A percentile compares a stretch with the other conserved stretches of the same genome.
Evolutionary conservation across 2,797 vertebrate genomes (phyloP).

Genomic region (Girardinus metallicus): DNA sequence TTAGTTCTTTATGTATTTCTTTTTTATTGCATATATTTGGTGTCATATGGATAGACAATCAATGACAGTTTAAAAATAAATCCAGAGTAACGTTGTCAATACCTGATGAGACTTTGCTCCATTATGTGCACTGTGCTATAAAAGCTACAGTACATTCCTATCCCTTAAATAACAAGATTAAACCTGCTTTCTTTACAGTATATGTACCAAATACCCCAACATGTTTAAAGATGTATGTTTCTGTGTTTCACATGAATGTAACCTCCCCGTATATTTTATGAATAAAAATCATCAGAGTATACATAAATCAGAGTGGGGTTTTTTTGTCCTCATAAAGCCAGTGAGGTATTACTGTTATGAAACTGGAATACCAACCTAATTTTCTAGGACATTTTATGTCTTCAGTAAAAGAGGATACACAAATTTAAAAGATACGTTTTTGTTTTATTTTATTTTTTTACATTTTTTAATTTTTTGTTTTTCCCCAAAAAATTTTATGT

Average conservation of each 20-base stretch:
- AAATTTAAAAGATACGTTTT: neutral
- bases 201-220: conserved; percentile 39
- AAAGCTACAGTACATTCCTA: conserved; percentile 8
- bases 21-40: neutral
- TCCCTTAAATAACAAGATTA: conserved; percentile 12
- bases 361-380: neutral
- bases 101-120: conserved; percentile 10
- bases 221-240: conserved; percentile 25
- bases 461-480: neutral
- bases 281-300: conserved; percentile 59
- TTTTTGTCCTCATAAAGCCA: conserved; percentile 22
- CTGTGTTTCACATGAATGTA: conserved; percentile 55
- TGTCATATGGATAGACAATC: neutral
- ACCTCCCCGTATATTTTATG: conserved; percentile 39
- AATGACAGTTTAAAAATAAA: neutral
- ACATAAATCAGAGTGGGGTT: conserved; percentile 11
- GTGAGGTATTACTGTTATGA: conserved; percentile 22
- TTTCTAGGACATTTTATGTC: neutral
- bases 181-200: conserved; percentile 50
- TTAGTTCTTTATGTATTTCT: neutral
- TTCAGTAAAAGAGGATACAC: neutral
- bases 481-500: neutral
- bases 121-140: conserved; percentile 32
- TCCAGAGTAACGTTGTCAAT: neutral
- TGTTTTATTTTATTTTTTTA: too few species aligned